Percentiles rank a stretch among this genome's conserved stretches.
Evolutionary conservation across 2,113 vertebrate species (phyloP).

Genomic region (Heterochromis multidens): DNA sequence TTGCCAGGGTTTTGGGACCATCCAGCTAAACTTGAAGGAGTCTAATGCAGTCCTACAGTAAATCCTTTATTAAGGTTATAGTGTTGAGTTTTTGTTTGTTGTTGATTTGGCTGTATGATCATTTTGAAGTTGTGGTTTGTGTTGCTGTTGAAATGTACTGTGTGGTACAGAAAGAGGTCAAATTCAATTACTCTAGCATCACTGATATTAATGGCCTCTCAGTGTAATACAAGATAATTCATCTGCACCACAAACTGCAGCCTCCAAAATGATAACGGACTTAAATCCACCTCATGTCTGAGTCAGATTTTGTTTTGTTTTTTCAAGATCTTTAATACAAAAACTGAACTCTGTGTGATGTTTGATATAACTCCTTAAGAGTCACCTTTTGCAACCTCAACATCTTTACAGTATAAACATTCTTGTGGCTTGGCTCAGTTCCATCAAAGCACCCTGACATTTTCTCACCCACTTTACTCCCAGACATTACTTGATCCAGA

Average conservation of each 20-base stretch:
- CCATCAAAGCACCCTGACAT: constrained; percentile 5
- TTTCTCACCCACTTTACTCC: not conserved
- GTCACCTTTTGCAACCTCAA: not conserved
- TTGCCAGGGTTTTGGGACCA: not conserved
- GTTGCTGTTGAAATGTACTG: too few species aligned
- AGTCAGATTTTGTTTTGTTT: not conserved
- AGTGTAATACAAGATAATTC: not conserved
- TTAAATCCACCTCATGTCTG: not conserved
- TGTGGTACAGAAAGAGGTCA: too few species aligned
- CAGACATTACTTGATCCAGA: constrained; percentile 3
- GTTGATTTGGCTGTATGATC: too few species aligned
- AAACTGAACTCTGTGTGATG: not conserved
- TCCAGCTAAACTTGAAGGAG: not conserved
- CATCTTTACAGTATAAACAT: constrained; percentile 17
- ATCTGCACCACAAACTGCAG: not conserved
- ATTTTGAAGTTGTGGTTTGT: too few species aligned
- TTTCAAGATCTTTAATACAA: too few species aligned
- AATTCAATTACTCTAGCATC: too few species aligned
- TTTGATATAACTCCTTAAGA: not conserved
- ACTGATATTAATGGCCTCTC: too few species aligned
- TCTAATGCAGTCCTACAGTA: not conserved
- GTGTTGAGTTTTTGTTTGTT: not conserved
- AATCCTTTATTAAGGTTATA: not conserved
- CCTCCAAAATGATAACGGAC: not conserved
- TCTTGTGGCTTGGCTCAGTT: not conserved